Percentiles rank a stretch among this genome's conserved stretches.
These are phyloP conservation scores for Morinoia aosen DNA, from an alignment of 2,888 invertebrate genomes.

Conservation along the genomic window DNA sequence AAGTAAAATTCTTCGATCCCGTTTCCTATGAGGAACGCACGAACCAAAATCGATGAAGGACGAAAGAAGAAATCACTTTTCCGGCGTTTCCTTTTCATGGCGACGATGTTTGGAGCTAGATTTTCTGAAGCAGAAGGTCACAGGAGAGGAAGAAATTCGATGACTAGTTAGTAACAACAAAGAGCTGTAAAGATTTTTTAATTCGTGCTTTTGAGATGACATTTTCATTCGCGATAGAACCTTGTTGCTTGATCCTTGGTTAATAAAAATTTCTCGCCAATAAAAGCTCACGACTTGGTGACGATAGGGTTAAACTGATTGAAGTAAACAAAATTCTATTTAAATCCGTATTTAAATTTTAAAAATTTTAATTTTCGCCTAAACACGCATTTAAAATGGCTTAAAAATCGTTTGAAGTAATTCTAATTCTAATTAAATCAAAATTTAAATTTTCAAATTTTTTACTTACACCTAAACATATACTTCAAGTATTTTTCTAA, in stretches of 20 bases:
- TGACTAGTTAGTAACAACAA: neutral
- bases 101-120: neutral
- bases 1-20: slow-evolving; percentile 47
- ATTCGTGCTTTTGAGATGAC: neutral
- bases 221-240: neutral
- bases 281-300: too few relatives aligned
- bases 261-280: too few relatives aligned
- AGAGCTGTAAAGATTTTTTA: neutral
- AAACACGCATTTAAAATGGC: too few relatives aligned
- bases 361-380: too few relatives aligned
- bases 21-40: slow-evolving; percentile 40
- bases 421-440: too few relatives aligned
- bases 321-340: too few relatives aligned
- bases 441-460: too few relatives aligned
- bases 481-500: too few relatives aligned
- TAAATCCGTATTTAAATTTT: too few relatives aligned
- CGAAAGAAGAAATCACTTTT: slow-evolving; percentile 15
- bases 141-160: neutral
- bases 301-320: too few relatives aligned
- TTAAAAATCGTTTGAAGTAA: too few relatives aligned
- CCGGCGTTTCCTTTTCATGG: neutral
- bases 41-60: slow-evolving; percentile 21
- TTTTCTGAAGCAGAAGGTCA: neutral
- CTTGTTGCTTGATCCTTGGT: neutral
- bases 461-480: too few relatives aligned